Conservation (phyloP, 2,888 invertebrate genomes). For the Hipparchia sbordonii region DNA sequence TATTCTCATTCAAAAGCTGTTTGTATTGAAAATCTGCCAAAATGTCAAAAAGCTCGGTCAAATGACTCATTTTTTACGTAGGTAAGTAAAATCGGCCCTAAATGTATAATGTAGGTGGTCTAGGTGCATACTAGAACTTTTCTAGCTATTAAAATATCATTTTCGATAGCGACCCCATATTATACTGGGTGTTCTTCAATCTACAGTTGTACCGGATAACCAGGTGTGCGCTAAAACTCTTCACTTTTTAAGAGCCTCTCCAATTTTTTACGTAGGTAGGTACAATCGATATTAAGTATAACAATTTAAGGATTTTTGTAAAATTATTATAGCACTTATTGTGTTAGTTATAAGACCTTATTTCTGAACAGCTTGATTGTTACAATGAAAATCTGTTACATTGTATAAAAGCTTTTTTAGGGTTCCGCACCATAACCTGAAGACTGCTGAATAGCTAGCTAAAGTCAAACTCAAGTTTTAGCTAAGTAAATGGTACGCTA, state of each 20-base stretch:
- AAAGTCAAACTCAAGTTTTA: background rate
- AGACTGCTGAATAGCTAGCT: background rate
- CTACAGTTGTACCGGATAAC: conserved; percentile 4
- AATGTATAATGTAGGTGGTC: too few relatives aligned
- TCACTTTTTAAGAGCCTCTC: conserved; percentile 42
- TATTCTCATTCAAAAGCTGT: too few relatives aligned
- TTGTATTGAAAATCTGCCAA: too few relatives aligned
- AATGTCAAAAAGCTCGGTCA: too few relatives aligned
- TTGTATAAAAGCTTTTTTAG: background rate
- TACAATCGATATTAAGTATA: conserved; percentile 42
- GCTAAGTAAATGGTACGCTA: too few relatives aligned
- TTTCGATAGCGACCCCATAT: background rate
- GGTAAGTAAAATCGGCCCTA: too few relatives aligned
- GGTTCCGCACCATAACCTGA: background rate
- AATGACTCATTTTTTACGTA: too few relatives aligned
- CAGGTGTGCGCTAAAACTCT: conserved; percentile 26
- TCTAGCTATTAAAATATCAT: too few relatives aligned
- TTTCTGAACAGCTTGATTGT: background rate
- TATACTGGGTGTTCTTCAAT: background rate
- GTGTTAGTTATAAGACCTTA: background rate
- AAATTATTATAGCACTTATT: conserved; percentile 12
- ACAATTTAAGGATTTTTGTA: conserved; percentile 27
- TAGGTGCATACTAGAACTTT: too few relatives aligned
- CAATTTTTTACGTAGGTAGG: conserved; percentile 43
- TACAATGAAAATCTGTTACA: conserved; percentile 13